Evolutionary conservation across 2,888 invertebrate species (phyloP), one percentile per base, ranked within the genome.

Genomic region (Phalera bucephala): DNA sequence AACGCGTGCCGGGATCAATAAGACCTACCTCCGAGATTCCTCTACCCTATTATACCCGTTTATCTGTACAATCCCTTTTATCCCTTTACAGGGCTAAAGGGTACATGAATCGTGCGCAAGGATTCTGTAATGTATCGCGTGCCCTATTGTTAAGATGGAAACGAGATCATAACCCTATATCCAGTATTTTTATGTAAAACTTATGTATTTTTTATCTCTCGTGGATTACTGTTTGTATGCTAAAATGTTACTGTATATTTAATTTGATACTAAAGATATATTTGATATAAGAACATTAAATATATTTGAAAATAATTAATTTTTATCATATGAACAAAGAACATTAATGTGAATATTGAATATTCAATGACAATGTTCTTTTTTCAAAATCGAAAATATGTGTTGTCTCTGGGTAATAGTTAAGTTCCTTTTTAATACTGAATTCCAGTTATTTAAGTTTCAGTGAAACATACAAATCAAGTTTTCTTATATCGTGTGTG

Each of bases 1-100:
- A 84, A 72, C 86, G 82, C 84, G 86, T 85, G 86, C 81, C 65
- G 75, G 71, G 84, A 80, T 84, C 79, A 83, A 80, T 71, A 64
- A 46, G 68, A 71, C 76, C 80, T 73, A 74, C 75, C 77, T 79
- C 60, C 74, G 52, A 74, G 69, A 73, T 64, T 45, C n/a, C n/a
- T n/a, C 63, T 45, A 45, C 68, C 73, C 66, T 45, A 71, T 73
- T 73, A 64, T 69, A 53, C 57, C 66, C 68, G 64, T 80, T 80
- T 77, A 81, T 84, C 85, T 80, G 50, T 60, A 53, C 73, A 76
- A 80, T 79, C 78, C 79, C 76, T 76, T 74, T 72, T 73, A 80
- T 79, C 80, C 80, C 76, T 73, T 71, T 61, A 54, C 57, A 59
- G 58, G 73, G 72, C 68, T 71, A 80, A 81, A 84, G 82, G 80